Conservation (phyloP, 2,113 vertebrate genomes). For the Pachypanchax playfairii region DNA sequence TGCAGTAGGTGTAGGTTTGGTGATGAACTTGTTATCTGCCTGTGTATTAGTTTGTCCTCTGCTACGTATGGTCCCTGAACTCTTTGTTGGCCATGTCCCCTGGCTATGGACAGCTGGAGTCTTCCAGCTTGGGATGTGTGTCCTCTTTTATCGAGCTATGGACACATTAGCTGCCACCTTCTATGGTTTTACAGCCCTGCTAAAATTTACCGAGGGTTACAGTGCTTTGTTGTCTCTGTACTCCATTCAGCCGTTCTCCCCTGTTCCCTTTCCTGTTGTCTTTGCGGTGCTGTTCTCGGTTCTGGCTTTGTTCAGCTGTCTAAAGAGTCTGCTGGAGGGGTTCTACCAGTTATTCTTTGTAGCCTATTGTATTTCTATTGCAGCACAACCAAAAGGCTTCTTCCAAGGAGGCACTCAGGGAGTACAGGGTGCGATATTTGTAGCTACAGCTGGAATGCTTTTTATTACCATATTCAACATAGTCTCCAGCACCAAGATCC, state of each 20-base stretch:
- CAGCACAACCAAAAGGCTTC: slow-evolving; percentile 79
- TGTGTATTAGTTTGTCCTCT: slow-evolving; percentile 83
- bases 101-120: slow-evolving; percentile 88
- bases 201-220: slow-evolving; percentile 86
- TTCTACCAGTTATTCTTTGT: slow-evolving; percentile 83
- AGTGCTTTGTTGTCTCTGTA: slow-evolving; percentile 75
- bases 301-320: slow-evolving; percentile 80
- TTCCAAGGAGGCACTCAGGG: slow-evolving; percentile 83
- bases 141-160: slow-evolving; percentile 81
- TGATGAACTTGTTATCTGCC: slow-evolving; percentile 85
- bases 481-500: slow-evolving; percentile 63
- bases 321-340: slow-evolving; percentile 78
- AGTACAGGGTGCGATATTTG: slow-evolving; percentile 81
- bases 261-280: slow-evolving; percentile 77
- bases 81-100: slow-evolving; percentile 81
- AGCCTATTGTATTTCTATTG: slow-evolving; percentile 82
- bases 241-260: slow-evolving; percentile 64
- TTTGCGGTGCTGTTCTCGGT: slow-evolving; percentile 83
- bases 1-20: slow-evolving; percentile 64
- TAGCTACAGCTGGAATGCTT: slow-evolving; percentile 76
- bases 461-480: slow-evolving; percentile 78
- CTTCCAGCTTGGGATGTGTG: slow-evolving; percentile 82
- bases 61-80: slow-evolving; percentile 78
- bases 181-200: slow-evolving; percentile 82
- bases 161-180: slow-evolving; percentile 81